phyloP scores from a whole-genome alignment of 2,113 vertebrate genomes.

The Uropsilus gracilis region DNA sequence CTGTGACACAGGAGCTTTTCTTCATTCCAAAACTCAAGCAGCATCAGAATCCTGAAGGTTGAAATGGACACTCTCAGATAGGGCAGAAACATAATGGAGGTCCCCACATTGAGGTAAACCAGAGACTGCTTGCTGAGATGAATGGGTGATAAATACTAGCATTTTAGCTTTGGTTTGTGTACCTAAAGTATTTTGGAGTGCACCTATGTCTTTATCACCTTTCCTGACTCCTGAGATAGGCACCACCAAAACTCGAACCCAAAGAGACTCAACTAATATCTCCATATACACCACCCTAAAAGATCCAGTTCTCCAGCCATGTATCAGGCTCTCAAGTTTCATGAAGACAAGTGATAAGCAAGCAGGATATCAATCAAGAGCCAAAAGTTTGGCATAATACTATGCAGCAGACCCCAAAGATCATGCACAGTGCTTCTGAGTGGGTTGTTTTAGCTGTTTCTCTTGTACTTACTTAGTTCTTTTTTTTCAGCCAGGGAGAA shows the following conservation, averaged over 20 bases:
- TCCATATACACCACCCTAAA: conserved; percentile 1
- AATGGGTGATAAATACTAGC: neutral
- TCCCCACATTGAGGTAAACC: neutral
- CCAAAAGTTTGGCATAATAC: neutral
- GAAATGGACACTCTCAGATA: conserved; percentile 2
- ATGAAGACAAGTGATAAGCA: neutral
- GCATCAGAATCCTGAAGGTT: neutral
- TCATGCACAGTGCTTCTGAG: neutral
- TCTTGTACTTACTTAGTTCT: conserved; percentile 31
- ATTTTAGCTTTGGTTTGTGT: conserved; percentile 17
- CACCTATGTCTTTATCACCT: neutral
- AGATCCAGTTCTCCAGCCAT: neutral
- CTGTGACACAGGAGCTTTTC: neutral
- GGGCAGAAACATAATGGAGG: neutral
- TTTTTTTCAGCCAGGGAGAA: conserved; percentile 9
- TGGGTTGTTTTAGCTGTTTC: neutral
- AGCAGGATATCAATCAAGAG: neutral
- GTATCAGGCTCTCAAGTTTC: neutral
- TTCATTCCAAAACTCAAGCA: conserved; percentile 29
- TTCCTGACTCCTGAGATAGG: neutral
- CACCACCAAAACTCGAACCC: conserved; percentile 16
- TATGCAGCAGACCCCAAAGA: neutral
- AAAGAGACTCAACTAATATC: neutral
- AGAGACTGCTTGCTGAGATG: neutral
- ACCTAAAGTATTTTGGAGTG: neutral